Evolutionary conservation across 2,888 invertebrate species (phyloP), one percentile per base, ranked within the genome.

Genomic region (Melinaea marsaeus): DNA sequence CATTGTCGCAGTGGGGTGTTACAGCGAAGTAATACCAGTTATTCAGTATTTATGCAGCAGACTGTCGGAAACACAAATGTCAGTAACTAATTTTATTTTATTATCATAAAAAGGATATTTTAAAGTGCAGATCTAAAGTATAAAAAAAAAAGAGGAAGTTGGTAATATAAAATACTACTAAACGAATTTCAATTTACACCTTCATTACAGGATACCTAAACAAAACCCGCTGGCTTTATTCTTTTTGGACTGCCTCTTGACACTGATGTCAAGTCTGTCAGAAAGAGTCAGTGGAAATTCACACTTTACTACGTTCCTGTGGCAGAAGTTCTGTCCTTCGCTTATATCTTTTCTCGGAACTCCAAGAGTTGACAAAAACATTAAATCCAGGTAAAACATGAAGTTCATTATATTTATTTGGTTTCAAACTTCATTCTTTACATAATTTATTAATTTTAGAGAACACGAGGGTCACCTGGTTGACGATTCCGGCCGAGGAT

Each of bases 281-380:
- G 95, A 95, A 73, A 93, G 95, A 71, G 96, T 96, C 7, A 95
- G 95, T 74, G 94, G 94, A 2, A 96, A 96, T 86, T 93, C 94
- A 0, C 96, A 97, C 83, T 97, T 97, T 78, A 96, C 96, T 2
- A 95, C 96, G 3, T 96, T 97, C 77, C 90, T 97, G 9, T 97
- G 98, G 98, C 97, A 98, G 82, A 95, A 97, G 75, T 95, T 98
- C 77, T 98, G 97, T 75, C 98, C 98, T 0, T 95, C 96, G 0
- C 87, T 98, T 69, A 95, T 98, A 62, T 95, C 96, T 0, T 94
- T 98, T 64, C 91, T 98, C 2, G 98, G 98, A 0, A 95, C 97
- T 7, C 98, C 98, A 0, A 93, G 96, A 60, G 94, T 96, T 66
- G 96, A 96, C 74, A 95, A 95, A 77, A 95, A 95, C 75, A 94